Base-by-base conservation (phyloP, 2,113 vertebrate genomes). In the Triplophysa rosa region DNA sequence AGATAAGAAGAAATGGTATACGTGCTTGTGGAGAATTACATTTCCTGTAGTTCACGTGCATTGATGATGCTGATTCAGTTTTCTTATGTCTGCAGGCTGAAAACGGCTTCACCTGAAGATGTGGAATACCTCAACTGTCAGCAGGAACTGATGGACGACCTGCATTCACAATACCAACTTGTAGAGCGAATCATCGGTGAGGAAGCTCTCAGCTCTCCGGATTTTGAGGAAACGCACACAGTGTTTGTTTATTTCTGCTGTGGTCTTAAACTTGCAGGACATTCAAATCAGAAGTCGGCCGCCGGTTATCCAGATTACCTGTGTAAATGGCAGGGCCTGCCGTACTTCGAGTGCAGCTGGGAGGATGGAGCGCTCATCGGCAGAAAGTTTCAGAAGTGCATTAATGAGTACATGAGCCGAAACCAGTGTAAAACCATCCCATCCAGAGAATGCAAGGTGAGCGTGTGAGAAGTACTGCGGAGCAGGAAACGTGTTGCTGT, bases 311-410 rank as follows among this genome's bases (percentile, higher is more conserved):
- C 98, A 69, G 98, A 99, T 88, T 99, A 99, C 87, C 94, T 98
- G n/a, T 99, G 97, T 87, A 99, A 99, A 82, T 99, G 97, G 97
- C 98, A 99, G 77, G 97, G 98, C 61, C 92, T 99, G 67, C 93
- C 98, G 1, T 99, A 99, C 78, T 99, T 95, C 0, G 98, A 99
- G 67, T 99, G 97, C 87, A 99, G 97, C 90, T 99, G 98, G 98
- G 98, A 99, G 88, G 98, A 99, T 66, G 98, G 98, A 1, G 96
- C 94, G 73, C 95, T 99, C 72, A 96, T 99, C 78, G 90, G 92
- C 78, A 95, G 93, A 85, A 99, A 99, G 86, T 99, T 98, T 87
- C 97, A 99, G 87, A 91, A 93, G 61, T 89, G 93, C 70, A 99
- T 99, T 26, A 95, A 98, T 82, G 95, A 96, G 67, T 99, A 99